Evolutionary conservation across 23 tunicate species (phyloP).

Genomic region (Clavelina lepadiformis): DNA sequence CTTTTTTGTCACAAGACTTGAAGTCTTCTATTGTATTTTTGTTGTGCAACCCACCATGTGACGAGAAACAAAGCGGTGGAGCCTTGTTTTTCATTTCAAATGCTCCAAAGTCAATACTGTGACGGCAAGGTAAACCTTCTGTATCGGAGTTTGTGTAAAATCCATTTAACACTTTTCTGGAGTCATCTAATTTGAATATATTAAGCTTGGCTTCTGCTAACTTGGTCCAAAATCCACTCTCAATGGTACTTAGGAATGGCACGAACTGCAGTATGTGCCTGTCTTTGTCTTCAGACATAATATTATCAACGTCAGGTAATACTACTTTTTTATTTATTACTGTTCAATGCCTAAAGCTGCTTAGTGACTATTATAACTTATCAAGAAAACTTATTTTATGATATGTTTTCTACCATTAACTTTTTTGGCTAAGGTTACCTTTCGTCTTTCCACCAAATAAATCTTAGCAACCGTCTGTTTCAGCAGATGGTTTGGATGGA

Average conservation of each 20-base stretch:
- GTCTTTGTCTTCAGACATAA: too few species aligned
- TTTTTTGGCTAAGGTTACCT: too few species aligned
- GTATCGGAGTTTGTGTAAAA: slow-evolving; percentile 72
- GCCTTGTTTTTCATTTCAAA: slow-evolving; percentile 30
- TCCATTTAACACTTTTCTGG: slow-evolving; percentile 41
- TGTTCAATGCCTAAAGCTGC: too few species aligned
- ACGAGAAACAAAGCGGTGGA: slow-evolving; percentile 37
- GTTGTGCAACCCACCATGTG: slow-evolving; percentile 71
- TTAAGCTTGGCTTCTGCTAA: slow-evolving; percentile 81
- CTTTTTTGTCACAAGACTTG: slow-evolving; percentile 49
- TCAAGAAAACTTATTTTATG: too few species aligned
- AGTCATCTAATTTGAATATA: slow-evolving; percentile 69
- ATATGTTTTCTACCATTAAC: too few species aligned
- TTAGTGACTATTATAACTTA: too few species aligned
- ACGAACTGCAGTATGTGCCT: slow-evolving; percentile 58
- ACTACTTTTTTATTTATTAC: too few species aligned
- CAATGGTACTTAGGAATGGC: slow-evolving; percentile 66
- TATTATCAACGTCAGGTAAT: too few species aligned
- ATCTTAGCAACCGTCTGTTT: too few species aligned
- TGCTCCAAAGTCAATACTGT: slow-evolving; percentile 65
- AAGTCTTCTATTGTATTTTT: slow-evolving; percentile 89
- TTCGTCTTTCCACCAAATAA: too few species aligned
- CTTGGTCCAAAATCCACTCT: slow-evolving; percentile 87
- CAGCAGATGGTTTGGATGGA: too few species aligned
- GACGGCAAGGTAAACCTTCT: slow-evolving; percentile 63